Percentiles rank a stretch among this genome's conserved stretches.
Conservation (phyloP, 2,113 vertebrate genomes). For the Oreotrochilus melanogaster region DNA sequence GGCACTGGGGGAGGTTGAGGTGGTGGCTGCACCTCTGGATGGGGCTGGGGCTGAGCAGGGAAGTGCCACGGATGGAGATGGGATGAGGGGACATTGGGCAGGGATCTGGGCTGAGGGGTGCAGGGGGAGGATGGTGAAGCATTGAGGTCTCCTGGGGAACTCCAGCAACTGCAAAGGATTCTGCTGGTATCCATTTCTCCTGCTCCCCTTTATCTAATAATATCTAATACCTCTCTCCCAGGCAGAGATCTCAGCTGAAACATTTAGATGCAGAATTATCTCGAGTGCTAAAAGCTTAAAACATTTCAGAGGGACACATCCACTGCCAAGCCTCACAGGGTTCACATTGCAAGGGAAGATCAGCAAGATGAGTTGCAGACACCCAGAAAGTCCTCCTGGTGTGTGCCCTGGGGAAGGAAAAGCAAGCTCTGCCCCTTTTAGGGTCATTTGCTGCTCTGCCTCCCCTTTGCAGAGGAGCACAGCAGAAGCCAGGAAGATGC, state of each 20-base stretch:
- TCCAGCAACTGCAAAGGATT: not conserved
- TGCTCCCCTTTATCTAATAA: not conserved
- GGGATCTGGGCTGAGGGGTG: rapidly evolving
- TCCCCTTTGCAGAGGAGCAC: not conserved
- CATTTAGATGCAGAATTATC: not conserved
- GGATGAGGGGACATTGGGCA: not conserved
- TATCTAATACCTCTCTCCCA: not conserved
- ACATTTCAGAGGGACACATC: not conserved
- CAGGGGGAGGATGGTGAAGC: not conserved
- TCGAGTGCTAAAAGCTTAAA: not conserved
- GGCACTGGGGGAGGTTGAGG: not conserved
- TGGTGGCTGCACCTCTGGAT: not conserved
- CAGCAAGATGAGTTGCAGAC: not conserved
- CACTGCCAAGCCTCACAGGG: not conserved
- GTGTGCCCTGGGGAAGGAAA: not conserved
- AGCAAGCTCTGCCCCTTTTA: not conserved
- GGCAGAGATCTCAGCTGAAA: not conserved
- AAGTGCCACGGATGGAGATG: not conserved
- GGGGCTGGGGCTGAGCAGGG: not conserved
- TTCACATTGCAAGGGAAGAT: not conserved
- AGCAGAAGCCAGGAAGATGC: not conserved
- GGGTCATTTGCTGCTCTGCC: not conserved
- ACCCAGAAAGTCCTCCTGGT: not conserved
- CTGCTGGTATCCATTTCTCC: not conserved
- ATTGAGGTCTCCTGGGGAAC: not conserved